Evolutionary conservation across 2,888 invertebrate species (phyloP), one percentile per base, ranked within the genome.

Genomic region (Coecobrya sp.): DNA sequence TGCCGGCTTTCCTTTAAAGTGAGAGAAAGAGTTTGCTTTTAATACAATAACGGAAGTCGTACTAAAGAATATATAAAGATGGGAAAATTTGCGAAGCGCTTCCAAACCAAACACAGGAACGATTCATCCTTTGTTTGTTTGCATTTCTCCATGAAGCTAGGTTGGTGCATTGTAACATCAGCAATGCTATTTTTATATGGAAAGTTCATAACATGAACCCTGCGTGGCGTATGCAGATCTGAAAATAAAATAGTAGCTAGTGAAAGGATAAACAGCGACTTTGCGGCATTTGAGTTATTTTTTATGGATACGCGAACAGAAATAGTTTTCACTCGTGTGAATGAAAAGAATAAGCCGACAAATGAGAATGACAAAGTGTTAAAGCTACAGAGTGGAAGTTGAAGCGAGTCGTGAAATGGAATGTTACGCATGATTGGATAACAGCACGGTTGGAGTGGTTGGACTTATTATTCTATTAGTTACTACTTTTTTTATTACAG

Each of bases 291-390:
- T 27, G 8, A 7, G 42, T 45, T 2, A 19, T 45, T 42, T 73
- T 73, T 73, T 62, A 73, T 73, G n/a, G 42, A 8, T 27, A 10
- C 30, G 16, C 16, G 68, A 30, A 5, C 42, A 19, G 42, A 45
- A 73, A 73, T 73, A 73, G 36, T 73, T 73, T 73, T 73, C 73
- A 73, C 36, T 73, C 42, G 36, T 73, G 8, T 73, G 68, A 68
- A 68, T 68, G 68, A 13, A 73, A 73, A 73, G 27, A 45, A 27
- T 36, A 16, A 68, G 30, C 30, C 25, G 2, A 30, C 30, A 68
- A 42, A 42, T 73, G 45, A 45, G 10, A 73, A 19, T 42, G 36
- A 42, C 42, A 42, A 45, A 22, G 62, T 62, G 42, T 42, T 42
- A 73, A 73, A 73, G 27, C 73, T 36, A 42, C 73, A 1, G 19